Evolutionary conservation across 92 coral and sea anemone species (phyloP).

Genomic region (Parazoanthus darwini): DNA sequence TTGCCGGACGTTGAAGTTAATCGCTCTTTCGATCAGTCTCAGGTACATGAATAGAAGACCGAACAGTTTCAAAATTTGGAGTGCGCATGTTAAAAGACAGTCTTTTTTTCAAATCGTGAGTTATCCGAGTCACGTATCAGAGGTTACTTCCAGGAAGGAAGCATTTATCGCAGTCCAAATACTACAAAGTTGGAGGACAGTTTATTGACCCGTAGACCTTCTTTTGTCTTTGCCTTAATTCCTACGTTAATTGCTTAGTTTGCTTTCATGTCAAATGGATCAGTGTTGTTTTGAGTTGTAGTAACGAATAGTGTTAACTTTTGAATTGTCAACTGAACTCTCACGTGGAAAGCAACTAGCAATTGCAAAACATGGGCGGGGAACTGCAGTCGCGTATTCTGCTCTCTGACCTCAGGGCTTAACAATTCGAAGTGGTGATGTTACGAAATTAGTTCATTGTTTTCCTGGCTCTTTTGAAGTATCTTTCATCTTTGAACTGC

Average conservation of each 20-base stretch:
- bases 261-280: conserved; percentile 26
- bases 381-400: background rate
- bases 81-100: background rate
- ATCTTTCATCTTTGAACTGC: background rate
- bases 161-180: conserved; percentile 20
- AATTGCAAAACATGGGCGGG: conserved; percentile 36
- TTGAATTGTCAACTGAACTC: background rate
- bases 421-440: conserved; percentile 18
- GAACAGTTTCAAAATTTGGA: background rate
- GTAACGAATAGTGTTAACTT: background rate
- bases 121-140: background rate
- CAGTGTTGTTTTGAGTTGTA: background rate
- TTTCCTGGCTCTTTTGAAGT: background rate
- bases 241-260: conserved; percentile 55
- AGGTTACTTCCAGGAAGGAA: conserved; percentile 13
- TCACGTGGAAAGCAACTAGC: conserved; percentile 21
- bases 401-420: conserved; percentile 14
- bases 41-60: background rate
- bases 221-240: conserved; percentile 50
- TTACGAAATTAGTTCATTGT: conserved; percentile 23
- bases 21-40: background rate
- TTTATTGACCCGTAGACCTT: conserved; percentile 60
- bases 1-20: conserved; percentile 15
- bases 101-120: background rate
- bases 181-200: conserved; percentile 20